Evolutionary conservation across 2,113 vertebrate species (phyloP), one percentile per base, ranked within the genome.

Genomic region (Trachemys scripta): DNA sequence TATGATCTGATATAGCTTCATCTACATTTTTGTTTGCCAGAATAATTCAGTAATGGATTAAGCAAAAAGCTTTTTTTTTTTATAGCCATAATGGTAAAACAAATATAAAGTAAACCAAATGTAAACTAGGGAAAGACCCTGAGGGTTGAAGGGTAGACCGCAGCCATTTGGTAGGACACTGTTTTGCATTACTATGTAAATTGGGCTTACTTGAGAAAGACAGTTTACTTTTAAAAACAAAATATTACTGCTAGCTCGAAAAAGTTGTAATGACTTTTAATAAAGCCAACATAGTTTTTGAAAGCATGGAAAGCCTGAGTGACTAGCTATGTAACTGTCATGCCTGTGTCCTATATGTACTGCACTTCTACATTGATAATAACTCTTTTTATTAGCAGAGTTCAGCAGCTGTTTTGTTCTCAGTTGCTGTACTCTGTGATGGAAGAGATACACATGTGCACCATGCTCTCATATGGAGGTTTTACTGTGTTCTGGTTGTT

Each of bases 11-110:
- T 97, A 84, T 51, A 17, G 96, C 96, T 97, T 96, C 88, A 92
- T 45, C 95, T 97, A 62, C 29, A 80, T 94, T 90, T 86, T 45
- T 83, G 49, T 95, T 90, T 90, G 80, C 89, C 82, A 90, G 27
- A 97, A 94, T 95, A 95, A 85, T 95, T 75, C 62, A 88, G 81
- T 91, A 89, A 91, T 35, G 89, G 88, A 35, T 65, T 94, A 96
- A 94, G 51, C 81, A 95, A 97, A 97, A 92, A 56, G 82, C 10
- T 95, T 97, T 85, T 90, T 93, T 93, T 90, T 93, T 90, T 93
- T 24, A 1, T 54, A 85, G 10, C 82, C 62, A 89, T 54, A 88
- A 16, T 42, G 11, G 25, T 79, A 90, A 94, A 95, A 85, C 20
- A 95, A 90, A 90, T 59, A 82, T 27, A 38, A 87, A 89, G 10